Percentiles rank a stretch among this genome's conserved stretches.
These are phyloP conservation scores for Drosophila sturtevanti DNA, from an alignment of 1,140 invertebrate genomes.

Conservation along the genomic window DNA sequence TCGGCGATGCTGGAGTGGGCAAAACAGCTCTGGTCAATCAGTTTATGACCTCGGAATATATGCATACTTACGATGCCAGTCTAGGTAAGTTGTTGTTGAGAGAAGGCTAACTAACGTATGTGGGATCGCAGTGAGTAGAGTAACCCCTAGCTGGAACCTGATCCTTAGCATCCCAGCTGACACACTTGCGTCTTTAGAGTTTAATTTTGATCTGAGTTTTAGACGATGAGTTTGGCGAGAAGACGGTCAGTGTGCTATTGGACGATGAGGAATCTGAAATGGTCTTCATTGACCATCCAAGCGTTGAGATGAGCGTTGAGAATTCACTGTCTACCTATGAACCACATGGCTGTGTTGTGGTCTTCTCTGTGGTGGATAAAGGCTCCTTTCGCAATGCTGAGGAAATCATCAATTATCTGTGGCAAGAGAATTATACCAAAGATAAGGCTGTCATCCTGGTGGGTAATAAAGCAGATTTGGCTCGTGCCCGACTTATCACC, in stretches of 20 bases:
- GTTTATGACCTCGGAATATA: slow-evolving; percentile 97
- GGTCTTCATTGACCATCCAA: slow-evolving; percentile 95
- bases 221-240: slow-evolving; percentile 96
- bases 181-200: slow-evolving; percentile 69
- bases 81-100: slow-evolving; percentile 86
- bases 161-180: slow-evolving; percentile 61
- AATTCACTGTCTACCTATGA: slow-evolving; percentile 93
- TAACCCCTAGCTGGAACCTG: slow-evolving; percentile 58
- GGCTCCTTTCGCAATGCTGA: slow-evolving; percentile 90
- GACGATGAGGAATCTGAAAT: slow-evolving; percentile 96
- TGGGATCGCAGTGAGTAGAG: slow-evolving; percentile 57
- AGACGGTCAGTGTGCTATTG: slow-evolving; percentile 93
- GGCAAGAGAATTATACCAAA: slow-evolving; percentile 90
- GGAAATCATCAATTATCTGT: slow-evolving; percentile 91
- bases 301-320: slow-evolving; percentile 93
- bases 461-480: slow-evolving; percentile 96
- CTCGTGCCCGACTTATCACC: slow-evolving; percentile 91
- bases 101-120: neutral
- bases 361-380: slow-evolving; percentile 93
- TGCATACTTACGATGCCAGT: slow-evolving; percentile 95
- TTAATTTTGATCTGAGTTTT: slow-evolving; percentile 84
- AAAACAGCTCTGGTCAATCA: slow-evolving; percentile 94
- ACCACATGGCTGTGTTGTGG: slow-evolving; percentile 94
- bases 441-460: slow-evolving; percentile 94
- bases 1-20: slow-evolving; percentile 93